Percentiles rank a stretch among this genome's conserved stretches.
phyloP scores from a whole-genome alignment of 2,113 vertebrate genomes.

The Lampris megalopsis region DNA sequence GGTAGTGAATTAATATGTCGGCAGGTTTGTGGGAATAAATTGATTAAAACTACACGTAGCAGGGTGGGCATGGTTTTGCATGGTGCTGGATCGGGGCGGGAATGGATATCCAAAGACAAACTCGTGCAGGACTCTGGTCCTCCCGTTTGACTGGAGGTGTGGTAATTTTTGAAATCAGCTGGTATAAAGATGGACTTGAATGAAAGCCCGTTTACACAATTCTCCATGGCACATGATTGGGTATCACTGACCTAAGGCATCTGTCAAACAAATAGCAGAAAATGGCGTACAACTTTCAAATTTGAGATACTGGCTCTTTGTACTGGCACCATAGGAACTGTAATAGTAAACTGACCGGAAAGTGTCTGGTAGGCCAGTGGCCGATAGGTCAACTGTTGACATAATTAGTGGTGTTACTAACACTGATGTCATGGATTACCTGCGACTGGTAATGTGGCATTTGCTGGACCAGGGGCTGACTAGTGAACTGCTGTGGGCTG shows the following conservation, averaged over 20 bases:
- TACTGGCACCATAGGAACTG: background rate
- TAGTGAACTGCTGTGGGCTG: slow-evolving; percentile 96
- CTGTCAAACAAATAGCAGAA: slow-evolving; percentile 29
- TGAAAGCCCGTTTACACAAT: no score
- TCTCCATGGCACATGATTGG: no score
- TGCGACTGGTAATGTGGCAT: slow-evolving; percentile 98
- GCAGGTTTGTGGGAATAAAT: no score
- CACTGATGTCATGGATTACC: slow-evolving; percentile 73
- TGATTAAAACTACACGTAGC: no score
- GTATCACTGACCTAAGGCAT: slow-evolving; percentile 12
- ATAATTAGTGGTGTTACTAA: background rate
- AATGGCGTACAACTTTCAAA: slow-evolving; percentile 22
- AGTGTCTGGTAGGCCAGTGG: background rate
- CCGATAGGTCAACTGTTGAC: background rate
- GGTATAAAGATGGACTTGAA: no score
- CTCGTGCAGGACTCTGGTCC: no score
- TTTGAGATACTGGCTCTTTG: slow-evolving; percentile 6
- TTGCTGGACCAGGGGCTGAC: slow-evolving; percentile 94
- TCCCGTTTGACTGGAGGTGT: no score
- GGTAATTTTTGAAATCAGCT: no score
- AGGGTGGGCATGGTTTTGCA: no score
- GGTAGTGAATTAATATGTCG: no score
- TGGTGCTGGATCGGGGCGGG: no score
- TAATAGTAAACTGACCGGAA: slow-evolving; percentile 2
- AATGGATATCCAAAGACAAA: no score